phyloP scores from a whole-genome alignment of 2,113 vertebrate species.

The Tichodroma muraria region DNA sequence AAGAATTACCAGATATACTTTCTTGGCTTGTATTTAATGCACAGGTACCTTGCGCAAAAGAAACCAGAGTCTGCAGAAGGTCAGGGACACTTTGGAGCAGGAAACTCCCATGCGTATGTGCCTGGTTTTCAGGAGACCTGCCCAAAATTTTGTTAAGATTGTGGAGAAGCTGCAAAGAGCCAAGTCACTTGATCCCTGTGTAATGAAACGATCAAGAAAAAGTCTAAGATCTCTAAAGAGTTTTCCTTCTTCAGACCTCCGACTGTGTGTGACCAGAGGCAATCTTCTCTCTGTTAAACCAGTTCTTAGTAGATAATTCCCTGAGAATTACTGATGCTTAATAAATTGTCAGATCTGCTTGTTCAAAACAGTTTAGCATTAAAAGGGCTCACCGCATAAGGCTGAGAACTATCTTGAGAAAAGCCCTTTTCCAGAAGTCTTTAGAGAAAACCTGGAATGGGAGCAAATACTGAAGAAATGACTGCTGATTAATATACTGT shows the following conservation, averaged over 20 bases:
- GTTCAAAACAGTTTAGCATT: not conserved
- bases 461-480: not conserved
- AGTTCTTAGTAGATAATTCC: not conserved
- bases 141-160: not conserved
- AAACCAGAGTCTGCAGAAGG: not conserved
- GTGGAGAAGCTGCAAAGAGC: not conserved
- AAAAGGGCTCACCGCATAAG: not conserved
- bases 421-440: not conserved
- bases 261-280: not conserved
- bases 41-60: not conserved
- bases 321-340: not conserved
- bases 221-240: not conserved
- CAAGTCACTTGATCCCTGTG: not conserved
- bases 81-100: not conserved
- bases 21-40: not conserved
- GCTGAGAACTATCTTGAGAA: not conserved
- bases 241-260: not conserved
- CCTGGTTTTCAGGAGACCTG: not conserved
- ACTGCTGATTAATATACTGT: not conserved
- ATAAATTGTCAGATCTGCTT: not conserved
- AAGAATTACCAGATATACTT: not conserved
- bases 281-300: not conserved
- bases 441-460: not conserved
- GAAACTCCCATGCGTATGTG: not conserved
- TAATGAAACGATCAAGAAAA: not conserved